Conservation (phyloP, 1,140 invertebrate species). For the Brachionus asplanchnoidis region DNA sequence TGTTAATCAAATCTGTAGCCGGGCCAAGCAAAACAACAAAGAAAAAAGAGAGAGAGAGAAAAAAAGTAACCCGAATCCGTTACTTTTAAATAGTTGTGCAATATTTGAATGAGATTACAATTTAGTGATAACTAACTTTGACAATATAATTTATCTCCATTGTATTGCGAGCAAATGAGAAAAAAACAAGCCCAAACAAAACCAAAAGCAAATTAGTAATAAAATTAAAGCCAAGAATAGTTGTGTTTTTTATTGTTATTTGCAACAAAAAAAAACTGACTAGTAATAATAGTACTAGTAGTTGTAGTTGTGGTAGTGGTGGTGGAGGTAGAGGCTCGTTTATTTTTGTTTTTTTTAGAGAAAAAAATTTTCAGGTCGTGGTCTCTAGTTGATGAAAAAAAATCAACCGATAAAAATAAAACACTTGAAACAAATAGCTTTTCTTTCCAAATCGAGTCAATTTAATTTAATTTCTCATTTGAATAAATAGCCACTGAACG, state of each 20-base stretch:
- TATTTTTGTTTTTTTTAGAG: background rate
- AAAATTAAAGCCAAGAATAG: constrained; percentile 18
- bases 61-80: background rate
- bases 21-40: background rate
- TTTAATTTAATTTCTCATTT: background rate
- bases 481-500: background rate
- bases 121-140: constrained; percentile 20
- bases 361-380: background rate
- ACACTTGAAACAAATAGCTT: background rate
- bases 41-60: background rate
- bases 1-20: too few species aligned
- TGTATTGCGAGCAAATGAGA: background rate
- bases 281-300: background rate
- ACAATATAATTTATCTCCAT: constrained; percentile 28
- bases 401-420: background rate
- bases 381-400: background rate
- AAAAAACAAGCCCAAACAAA: background rate
- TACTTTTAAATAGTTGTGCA: background rate
- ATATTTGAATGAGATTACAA: background rate
- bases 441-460: background rate
- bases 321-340: background rate
- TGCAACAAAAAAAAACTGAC: background rate
- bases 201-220: background rate
- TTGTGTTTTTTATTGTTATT: background rate
- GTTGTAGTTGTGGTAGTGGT: background rate